Percentiles rank a stretch among this genome's conserved stretches.
phyloP scores from a whole-genome alignment of 1,140 invertebrate species.

The Anagrus nilaparvatae region DNA sequence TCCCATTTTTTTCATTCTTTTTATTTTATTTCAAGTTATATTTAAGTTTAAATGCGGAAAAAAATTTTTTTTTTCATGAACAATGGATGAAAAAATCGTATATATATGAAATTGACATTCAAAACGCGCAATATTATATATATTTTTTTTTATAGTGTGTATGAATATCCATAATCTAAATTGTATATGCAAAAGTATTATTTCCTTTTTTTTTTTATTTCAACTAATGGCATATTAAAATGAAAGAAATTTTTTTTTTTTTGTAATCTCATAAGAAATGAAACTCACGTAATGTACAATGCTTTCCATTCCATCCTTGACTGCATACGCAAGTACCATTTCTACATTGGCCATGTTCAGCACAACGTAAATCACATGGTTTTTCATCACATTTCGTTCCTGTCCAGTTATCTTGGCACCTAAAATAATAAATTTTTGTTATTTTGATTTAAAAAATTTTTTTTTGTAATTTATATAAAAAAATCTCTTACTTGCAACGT shows the following conservation, averaged over 20 bases:
- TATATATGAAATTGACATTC: too few species aligned
- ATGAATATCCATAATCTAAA: too few species aligned
- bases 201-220: too few species aligned
- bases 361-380: slow-evolving; percentile 81
- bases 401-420: slow-evolving; percentile 83
- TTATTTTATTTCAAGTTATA: too few species aligned
- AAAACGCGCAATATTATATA: too few species aligned
- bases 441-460: not conserved
- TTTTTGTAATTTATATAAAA: not conserved
- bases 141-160: too few species aligned
- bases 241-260: not conserved
- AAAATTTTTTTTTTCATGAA: too few species aligned
- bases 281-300: slow-evolving; percentile 90
- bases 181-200: too few species aligned
- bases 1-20: too few species aligned
- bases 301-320: slow-evolving; percentile 94
- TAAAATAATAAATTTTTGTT: slow-evolving; percentile 21
- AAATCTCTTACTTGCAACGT: slow-evolving; percentile 58
- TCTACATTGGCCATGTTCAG: slow-evolving; percentile 91
- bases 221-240: slow-evolving; percentile 2
- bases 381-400: slow-evolving; percentile 82
- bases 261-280: not conserved
- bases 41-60: too few species aligned
- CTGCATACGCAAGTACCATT: slow-evolving; percentile 95
- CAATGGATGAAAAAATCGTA: too few species aligned